A percentile compares a stretch with the other conserved stretches of the same genome.
Evolutionary conservation across 2,113 vertebrate species (phyloP).

Genomic region (Odocoileus virginianus): DNA sequence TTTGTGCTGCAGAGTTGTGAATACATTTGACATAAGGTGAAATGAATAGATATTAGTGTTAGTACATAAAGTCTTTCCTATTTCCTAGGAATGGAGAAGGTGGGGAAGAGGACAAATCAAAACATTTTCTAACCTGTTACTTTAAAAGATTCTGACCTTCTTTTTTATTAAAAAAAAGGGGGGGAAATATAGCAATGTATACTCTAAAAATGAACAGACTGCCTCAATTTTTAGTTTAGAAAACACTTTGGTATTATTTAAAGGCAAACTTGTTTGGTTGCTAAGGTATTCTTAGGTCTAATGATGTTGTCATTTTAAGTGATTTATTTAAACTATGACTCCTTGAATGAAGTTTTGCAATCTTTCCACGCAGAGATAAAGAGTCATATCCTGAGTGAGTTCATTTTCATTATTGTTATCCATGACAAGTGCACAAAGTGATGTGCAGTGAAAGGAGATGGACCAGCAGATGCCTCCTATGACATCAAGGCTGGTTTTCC

Average conservation of each 20-base stretch:
- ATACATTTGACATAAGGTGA: conserved; percentile 58
- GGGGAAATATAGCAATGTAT: neutral
- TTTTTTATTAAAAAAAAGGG: neutral
- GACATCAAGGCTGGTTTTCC: conserved; percentile 24
- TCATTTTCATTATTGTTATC: conserved; percentile 61
- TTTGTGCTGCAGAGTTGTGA: conserved; percentile 50
- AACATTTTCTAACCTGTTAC: conserved; percentile 2
- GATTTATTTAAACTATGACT: conserved; percentile 43
- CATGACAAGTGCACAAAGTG: conserved; percentile 3
- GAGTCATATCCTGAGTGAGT: conserved; percentile 61
- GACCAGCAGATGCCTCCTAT: conserved; percentile 57
- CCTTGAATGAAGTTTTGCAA: conserved; percentile 50
- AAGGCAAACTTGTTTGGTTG: neutral
- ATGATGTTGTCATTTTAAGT: conserved; percentile 5
- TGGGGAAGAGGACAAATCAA: conserved; percentile 34
- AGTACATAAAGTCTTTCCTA: conserved; percentile 31
- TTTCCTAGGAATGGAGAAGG: conserved; percentile 25
- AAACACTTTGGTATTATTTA: neutral
- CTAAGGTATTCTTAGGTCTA: neutral
- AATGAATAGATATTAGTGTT: conserved; percentile 63
- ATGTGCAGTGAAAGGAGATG: conserved; percentile 30
- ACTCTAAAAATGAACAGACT: neutral
- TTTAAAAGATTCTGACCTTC: conserved; percentile 28
- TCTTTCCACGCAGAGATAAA: conserved; percentile 54
- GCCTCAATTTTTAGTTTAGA: neutral